phyloP scores from a whole-genome alignment of 1,140 invertebrate genomes.

The Sitophilus oryzae region DNA sequence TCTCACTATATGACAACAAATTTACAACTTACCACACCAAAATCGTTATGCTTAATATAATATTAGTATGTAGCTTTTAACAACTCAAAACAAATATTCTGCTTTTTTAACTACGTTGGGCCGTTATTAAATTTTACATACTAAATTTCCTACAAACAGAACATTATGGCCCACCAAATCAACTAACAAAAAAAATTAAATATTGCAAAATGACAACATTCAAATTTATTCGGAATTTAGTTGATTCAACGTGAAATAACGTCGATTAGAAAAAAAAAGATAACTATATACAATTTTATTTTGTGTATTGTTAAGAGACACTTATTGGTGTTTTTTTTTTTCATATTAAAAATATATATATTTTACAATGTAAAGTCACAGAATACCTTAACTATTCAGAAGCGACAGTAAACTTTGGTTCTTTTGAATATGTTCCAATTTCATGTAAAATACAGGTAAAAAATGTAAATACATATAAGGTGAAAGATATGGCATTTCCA shows the following conservation, averaged over 20 bases:
- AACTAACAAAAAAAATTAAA: not conserved
- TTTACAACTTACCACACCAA: slow-evolving; percentile 19
- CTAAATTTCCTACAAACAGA: not conserved
- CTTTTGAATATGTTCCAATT: no score
- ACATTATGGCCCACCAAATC: not conserved
- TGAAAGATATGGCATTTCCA: no score
- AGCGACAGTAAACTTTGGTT: no score
- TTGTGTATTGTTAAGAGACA: not conserved
- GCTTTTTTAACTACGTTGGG: slow-evolving; percentile 2
- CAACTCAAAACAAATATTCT: not conserved
- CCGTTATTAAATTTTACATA: not conserved
- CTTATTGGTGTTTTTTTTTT: no score
- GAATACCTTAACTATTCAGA: no score
- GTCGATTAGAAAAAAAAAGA: not conserved
- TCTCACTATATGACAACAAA: slow-evolving; percentile 10
- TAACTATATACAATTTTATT: not conserved
- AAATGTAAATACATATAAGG: not conserved
- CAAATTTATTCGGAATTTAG: no score
- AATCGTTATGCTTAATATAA: slow-evolving; percentile 11
- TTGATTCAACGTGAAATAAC: not conserved
- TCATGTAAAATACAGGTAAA: no score
- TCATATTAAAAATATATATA: no score
- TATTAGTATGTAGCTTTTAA: slow-evolving; percentile 4
- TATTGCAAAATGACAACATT: not conserved
- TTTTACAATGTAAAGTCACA: no score